A percentile compares a stretch with the other conserved stretches of the same genome.
phyloP scores from a whole-genome alignment of 2,888 invertebrate genomes.

The Pandemis corylana region DNA sequence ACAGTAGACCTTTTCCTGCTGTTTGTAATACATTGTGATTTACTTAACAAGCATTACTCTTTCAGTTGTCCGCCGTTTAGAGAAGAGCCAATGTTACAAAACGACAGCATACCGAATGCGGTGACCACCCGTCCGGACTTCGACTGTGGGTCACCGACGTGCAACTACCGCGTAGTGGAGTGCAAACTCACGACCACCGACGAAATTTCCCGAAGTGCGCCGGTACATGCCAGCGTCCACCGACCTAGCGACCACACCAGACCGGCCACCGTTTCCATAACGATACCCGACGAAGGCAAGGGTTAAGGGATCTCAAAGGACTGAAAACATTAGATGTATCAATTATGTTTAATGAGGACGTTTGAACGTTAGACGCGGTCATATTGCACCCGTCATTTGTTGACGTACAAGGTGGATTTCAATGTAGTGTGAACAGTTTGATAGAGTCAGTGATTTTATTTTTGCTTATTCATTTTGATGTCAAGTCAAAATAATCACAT shows the following conservation, averaged over 20 bases:
- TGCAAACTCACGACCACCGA: conserved; percentile 79
- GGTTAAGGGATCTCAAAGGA: conserved; percentile 63
- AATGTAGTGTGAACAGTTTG: conserved; percentile 26
- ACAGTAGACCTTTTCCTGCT: not conserved
- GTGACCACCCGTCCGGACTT: conserved; percentile 71
- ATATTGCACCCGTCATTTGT: conserved; percentile 34
- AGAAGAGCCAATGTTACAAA: conserved; percentile 69
- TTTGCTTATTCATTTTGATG: conserved; percentile 46
- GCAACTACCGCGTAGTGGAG: conserved; percentile 79
- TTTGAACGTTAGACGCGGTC: conserved; percentile 54
- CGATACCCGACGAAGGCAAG: conserved; percentile 85
- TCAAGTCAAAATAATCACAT: conserved; percentile 67
- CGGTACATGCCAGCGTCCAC: conserved; percentile 55
- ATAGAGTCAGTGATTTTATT: conserved; percentile 32
- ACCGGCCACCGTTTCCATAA: conserved; percentile 85
- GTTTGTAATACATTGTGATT: not conserved
- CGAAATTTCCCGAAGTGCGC: conserved; percentile 64
- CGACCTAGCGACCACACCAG: conserved; percentile 59
- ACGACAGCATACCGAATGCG: conserved; percentile 74
- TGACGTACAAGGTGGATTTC: conserved; percentile 12
- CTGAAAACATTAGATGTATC: conserved; percentile 53
- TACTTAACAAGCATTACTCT: not conserved
- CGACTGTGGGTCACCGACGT: conserved; percentile 75
- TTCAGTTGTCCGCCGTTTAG: conserved; percentile 78
- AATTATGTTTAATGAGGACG: conserved; percentile 57